These are phyloP conservation scores for Drosophila virilis DNA, from an alignment of 1,140 invertebrate genomes.

Conservation along the genomic window DNA sequence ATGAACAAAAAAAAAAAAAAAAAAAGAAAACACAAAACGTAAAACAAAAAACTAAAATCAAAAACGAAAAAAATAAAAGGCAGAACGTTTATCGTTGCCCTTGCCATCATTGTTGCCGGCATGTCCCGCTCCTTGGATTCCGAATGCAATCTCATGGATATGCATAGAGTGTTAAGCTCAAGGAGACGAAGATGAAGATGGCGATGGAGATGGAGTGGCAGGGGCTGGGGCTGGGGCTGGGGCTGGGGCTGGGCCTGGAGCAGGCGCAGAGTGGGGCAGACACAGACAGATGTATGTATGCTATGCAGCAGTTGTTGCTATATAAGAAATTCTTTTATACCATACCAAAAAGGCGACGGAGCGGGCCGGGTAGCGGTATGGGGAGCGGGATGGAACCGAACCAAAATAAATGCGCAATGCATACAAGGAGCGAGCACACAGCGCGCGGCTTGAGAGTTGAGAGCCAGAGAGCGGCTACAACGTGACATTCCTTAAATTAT, in stretches of 20 bases:
- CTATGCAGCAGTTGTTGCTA: slow-evolving; percentile 75
- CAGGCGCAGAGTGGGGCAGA: slow-evolving; percentile 2
- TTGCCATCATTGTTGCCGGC: slow-evolving; percentile 34
- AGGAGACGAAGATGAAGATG: neutral
- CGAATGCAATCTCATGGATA: slow-evolving; percentile 61
- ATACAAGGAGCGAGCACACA: slow-evolving; percentile 66
- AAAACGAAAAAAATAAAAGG: neutral
- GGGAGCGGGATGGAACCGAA: slow-evolving; percentile 32
- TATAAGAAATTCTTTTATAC: slow-evolving; percentile 75
- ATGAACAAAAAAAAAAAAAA: slow-evolving; percentile 17
- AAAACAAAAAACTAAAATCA: slow-evolving; percentile 4
- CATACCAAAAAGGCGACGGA: slow-evolving; percentile 50
- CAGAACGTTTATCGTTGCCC: slow-evolving; percentile 49
- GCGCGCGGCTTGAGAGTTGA: slow-evolving; percentile 29
- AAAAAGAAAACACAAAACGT: neutral
- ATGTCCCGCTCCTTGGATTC: slow-evolving; percentile 26
- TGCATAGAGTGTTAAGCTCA: slow-evolving; percentile 50
- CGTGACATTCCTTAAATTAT: slow-evolving; percentile 82
- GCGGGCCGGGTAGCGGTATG: neutral
- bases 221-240: neutral
- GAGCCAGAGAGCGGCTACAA: slow-evolving; percentile 48
- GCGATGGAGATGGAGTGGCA: neutral
- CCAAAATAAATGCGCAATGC: slow-evolving; percentile 76
- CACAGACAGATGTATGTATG: slow-evolving; percentile 52
- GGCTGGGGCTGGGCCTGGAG: neutral